phyloP scores from a whole-genome alignment of 2,888 invertebrate genomes.

The Erebia ligea region DNA sequence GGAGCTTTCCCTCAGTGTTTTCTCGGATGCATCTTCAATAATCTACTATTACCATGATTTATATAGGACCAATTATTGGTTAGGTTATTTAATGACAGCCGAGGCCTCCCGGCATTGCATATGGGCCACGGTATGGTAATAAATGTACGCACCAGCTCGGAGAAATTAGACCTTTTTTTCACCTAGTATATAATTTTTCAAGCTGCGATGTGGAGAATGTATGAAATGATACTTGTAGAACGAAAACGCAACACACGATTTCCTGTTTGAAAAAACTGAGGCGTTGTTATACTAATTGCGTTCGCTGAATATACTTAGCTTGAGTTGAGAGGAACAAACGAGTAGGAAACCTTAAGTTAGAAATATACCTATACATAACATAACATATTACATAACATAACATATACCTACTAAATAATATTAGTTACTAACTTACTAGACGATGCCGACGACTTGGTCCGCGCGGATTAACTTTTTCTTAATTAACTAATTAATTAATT shows the following conservation, averaged over 20 bases:
- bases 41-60: constrained; percentile 81
- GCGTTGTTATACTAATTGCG: neutral
- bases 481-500: no score
- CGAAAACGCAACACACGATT: neutral
- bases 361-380: no score
- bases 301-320: constrained; percentile 1
- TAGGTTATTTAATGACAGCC: constrained; percentile 74
- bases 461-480: no score
- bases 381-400: no score
- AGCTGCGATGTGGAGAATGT: constrained; percentile 16
- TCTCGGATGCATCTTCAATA: constrained; percentile 75
- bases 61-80: constrained; percentile 74
- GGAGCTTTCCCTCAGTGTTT: constrained; percentile 74
- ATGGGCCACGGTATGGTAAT: constrained; percentile 61
- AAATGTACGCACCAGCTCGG: constrained; percentile 51
- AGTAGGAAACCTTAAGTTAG: neutral
- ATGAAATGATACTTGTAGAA: constrained; percentile 20
- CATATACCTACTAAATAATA: no score
- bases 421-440: no score
- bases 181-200: constrained; percentile 24
- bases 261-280: neutral
- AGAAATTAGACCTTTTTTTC: constrained; percentile 41
- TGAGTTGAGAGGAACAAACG: neutral
- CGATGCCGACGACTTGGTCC: no score
- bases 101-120: constrained; percentile 62